Percentiles rank a stretch among this genome's conserved stretches.
phyloP scores from a whole-genome alignment of 2,888 invertebrate species.

The Serripes groenlandicus region DNA sequence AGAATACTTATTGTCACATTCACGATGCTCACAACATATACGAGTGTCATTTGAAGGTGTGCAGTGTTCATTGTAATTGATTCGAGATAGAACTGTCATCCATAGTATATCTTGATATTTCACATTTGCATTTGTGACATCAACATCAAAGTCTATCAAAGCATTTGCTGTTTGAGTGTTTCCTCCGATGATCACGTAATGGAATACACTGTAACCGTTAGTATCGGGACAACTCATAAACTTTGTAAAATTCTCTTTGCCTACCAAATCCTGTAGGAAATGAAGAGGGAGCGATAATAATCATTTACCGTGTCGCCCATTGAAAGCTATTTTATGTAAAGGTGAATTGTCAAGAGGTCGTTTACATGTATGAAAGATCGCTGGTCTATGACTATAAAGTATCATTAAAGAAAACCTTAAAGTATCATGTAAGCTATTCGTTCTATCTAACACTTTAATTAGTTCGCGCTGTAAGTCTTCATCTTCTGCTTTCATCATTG shows the following conservation, averaged over 20 bases:
- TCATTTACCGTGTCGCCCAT: not conserved
- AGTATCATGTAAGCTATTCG: not conserved
- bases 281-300: not conserved
- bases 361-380: not conserved
- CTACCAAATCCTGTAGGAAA: not conserved
- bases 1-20: not conserved
- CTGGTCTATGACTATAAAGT: not conserved
- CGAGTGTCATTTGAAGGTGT: not conserved
- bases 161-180: not conserved
- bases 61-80: not conserved
- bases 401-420: not conserved
- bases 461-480: not conserved
- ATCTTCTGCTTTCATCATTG: not conserved
- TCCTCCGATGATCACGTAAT: conserved; percentile 15
- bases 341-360: not conserved
- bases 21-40: not conserved
- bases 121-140: not conserved
- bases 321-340: not conserved
- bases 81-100: not conserved
- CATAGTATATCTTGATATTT: not conserved
- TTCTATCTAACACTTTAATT: not conserved
- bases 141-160: not conserved
- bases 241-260: not conserved
- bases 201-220: conserved; percentile 13
- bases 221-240: conserved; percentile 11